Evolutionary conservation across 2,888 invertebrate genomes (phyloP), one percentile per base, ranked within the genome.

Genomic region (Augiades crinisus): DNA sequence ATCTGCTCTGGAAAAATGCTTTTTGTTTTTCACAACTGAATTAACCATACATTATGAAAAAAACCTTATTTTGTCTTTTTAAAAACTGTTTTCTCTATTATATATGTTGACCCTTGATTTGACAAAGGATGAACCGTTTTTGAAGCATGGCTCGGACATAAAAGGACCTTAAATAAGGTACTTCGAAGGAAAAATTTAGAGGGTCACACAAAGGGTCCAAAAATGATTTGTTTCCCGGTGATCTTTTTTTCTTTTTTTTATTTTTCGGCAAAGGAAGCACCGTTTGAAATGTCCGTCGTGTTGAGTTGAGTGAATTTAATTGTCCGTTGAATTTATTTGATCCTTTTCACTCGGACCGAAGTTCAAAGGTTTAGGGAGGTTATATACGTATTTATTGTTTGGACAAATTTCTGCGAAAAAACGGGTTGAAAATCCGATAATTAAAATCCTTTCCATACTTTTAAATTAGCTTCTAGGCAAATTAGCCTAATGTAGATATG

Each of bases 261-360:
- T 30, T 17, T 30, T 14, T n/a, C 24, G 27, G 38, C 37, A 30
- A 14, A 47, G n/a, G 30, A 38, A 14, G 14, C 8, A 47, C 30
- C 14, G 46, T 22, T 38, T 47, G 13, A 21, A 38, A 38, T 61
- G 59, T 61, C 56, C 51, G 47, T 54, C 31, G 44, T 27, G 58
- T 64, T 60, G 54, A 53, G 62, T 61, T 59, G 56, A 68, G 65
- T 68, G 66, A 70, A 75, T 71, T 73, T 72, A 75, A 75, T 73
- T 72, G 67, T 64, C 49, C 60, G 50, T 53, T 56, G 51, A 37
- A 50, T 41, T 47, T 53, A 46, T 57, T 55, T 38, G 40, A 37
- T 37, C 46, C 47, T 21, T 27, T 44, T 47, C 40, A 22, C 31
- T 6, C 19, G 33, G 22, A 40, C 47, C 31, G n/a, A 40, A 47